Evolutionary conservation across 2,888 invertebrate species (phyloP).

Genomic region (Catonia carolina): DNA sequence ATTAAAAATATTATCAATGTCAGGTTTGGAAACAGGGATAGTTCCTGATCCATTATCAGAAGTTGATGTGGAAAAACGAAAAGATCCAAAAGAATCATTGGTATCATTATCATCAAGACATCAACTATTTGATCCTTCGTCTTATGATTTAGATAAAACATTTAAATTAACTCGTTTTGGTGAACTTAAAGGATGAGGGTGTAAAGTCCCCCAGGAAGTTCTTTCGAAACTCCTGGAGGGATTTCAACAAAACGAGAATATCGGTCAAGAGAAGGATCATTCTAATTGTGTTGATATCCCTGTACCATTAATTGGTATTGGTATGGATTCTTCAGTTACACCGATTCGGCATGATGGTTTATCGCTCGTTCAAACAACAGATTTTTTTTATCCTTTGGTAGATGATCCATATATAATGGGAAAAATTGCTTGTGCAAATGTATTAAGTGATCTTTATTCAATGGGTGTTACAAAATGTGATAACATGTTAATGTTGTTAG

Average conservation of each 20-base stretch:
- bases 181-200: slow-evolving; percentile 89
- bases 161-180: slow-evolving; percentile 92
- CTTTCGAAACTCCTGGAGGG: slow-evolving; percentile 66
- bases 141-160: slow-evolving; percentile 82
- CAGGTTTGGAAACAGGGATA: too few relatives aligned
- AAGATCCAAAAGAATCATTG: too few relatives aligned
- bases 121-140: slow-evolving; percentile 78
- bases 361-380: too few relatives aligned
- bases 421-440: slow-evolving; percentile 78
- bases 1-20: too few relatives aligned
- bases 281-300: slow-evolving; percentile 85
- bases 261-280: slow-evolving; percentile 76
- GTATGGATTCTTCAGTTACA: slow-evolving; percentile 77
- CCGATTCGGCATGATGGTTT: slow-evolving; percentile 62
- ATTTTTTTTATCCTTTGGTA: slow-evolving; percentile 78
- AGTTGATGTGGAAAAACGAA: too few relatives aligned
- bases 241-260: slow-evolving; percentile 59
- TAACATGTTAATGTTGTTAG: slow-evolving; percentile 70
- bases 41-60: too few relatives aligned
- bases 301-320: slow-evolving; percentile 75
- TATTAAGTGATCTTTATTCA: slow-evolving; percentile 76
- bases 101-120: too few relatives aligned
- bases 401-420: slow-evolving; percentile 82
- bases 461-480: slow-evolving; percentile 77
- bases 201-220: slow-evolving; percentile 91